A percentile compares a stretch with the other conserved stretches of the same genome.
These are phyloP conservation scores for Podabrus alpinus DNA, from an alignment of 2,888 invertebrate species.

Conservation along the genomic window DNA sequence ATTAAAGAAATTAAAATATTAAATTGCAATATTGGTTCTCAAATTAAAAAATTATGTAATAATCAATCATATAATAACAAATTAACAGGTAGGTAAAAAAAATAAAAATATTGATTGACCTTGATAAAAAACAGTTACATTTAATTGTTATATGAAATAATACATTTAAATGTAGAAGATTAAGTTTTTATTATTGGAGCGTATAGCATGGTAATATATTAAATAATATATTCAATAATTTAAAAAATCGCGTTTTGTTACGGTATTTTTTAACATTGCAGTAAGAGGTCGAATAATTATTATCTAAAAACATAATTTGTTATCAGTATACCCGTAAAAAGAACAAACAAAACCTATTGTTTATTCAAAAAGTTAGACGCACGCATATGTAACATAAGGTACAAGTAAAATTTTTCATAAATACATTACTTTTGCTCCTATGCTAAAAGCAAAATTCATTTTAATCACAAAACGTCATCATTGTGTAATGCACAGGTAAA, in stretches of 20 bases:
- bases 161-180: not conserved
- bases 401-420: not conserved
- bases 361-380: not conserved
- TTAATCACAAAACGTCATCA: constrained; percentile 34
- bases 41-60: not conserved
- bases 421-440: not conserved
- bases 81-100: not conserved
- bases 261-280: not conserved
- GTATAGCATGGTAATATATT: not conserved
- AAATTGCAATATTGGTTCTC: too few relatives aligned
- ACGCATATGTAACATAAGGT: constrained; percentile 6
- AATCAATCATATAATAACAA: not conserved
- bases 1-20: too few relatives aligned
- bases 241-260: not conserved
- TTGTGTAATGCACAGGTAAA: constrained; percentile 34
- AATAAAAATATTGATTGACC: not conserved
- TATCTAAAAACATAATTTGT: not conserved
- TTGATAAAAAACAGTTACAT: not conserved
- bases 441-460: not conserved
- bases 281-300: not conserved
- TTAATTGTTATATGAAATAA: not conserved
- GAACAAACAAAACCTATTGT: not conserved
- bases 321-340: not conserved
- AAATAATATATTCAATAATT: not conserved
- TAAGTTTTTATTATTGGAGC: constrained; percentile 9